Evolutionary conservation across 2,113 vertebrate species (phyloP), one percentile per base, ranked within the genome.

Genomic region (Brachirus orientalis): DNA sequence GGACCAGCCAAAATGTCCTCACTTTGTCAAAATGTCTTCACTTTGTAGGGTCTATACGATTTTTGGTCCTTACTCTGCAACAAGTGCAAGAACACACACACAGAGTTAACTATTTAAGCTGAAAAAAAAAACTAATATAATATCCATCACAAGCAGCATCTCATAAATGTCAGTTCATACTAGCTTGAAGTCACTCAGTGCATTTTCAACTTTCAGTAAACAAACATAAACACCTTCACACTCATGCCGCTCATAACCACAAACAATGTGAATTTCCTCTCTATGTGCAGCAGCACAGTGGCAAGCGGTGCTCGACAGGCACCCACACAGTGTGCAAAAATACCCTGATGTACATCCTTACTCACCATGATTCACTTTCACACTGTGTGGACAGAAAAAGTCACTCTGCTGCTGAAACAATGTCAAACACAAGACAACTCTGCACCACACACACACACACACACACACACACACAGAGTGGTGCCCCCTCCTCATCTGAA

Each of bases 271-370:
- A 63, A 33, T 83, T 73, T 83, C 83, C 77, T 73, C 68, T 62
- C 57, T n/a, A 37, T 58, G 46, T 55, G 75, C 79, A 77, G 75
- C 79, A 77, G 55, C 48, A 16, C 54, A 16, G 54, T 8, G 10
- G 75, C 52, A 50, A 75, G 56, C 18, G 72, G 84, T 83, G 77
- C 80, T 86, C 62, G 2, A 37, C 75, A 65, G 28, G 79, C 89
- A 85, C 88, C 89, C 89, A 91, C 89, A 78, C 86, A 77, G 20
- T 69, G 58, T 74, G 64, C 67, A 89, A 88, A 87, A 88, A 91
- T 86, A 89, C 69, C 57, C 62, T 16, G 44, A 57, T 72, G 80
- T 79, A 71, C 87, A 83, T 71, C 77, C 63, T 68, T 70, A 40
- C 75, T 77, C 83, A 79, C 72, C 47, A 75, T 78, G 77, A 80